Conservation (phyloP, 2,113 vertebrate genomes). For the Trematocara nigrifrons region DNA sequence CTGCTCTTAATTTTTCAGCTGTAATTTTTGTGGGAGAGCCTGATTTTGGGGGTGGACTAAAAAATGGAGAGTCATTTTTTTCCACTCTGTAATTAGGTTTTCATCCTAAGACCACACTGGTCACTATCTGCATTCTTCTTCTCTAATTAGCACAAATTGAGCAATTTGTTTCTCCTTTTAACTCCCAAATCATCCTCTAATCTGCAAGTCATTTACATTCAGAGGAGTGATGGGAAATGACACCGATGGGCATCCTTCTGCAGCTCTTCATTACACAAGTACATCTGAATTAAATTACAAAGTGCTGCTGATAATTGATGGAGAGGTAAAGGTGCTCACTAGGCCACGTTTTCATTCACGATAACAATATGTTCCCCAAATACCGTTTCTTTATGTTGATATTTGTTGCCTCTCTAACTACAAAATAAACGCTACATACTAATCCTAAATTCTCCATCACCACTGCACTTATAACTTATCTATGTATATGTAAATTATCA, state of each 20-base stretch:
- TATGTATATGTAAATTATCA: not conserved
- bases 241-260: not conserved
- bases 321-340: not conserved
- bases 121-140: constrained; percentile 19
- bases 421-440: not conserved
- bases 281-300: not conserved
- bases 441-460: not conserved
- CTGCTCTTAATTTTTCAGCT: constrained; percentile 7
- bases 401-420: not conserved
- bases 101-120: constrained; percentile 44
- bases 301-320: not conserved
- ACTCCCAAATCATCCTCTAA: constrained; percentile 27
- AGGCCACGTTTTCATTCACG: not conserved
- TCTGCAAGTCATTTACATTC: constrained; percentile 31
- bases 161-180: constrained; percentile 48
- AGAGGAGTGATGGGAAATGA: constrained; percentile 12
- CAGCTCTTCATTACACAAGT: not conserved
- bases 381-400: not conserved
- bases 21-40: constrained; percentile 7
- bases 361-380: not conserved
- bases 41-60: not conserved
- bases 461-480: not conserved
- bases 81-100: constrained; percentile 36
- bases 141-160: constrained; percentile 54
- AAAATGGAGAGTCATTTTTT: not conserved